These are phyloP conservation scores for Champsocephalus gunnari DNA, from an alignment of 2,797 vertebrate species.

Conservation along the genomic window DNA sequence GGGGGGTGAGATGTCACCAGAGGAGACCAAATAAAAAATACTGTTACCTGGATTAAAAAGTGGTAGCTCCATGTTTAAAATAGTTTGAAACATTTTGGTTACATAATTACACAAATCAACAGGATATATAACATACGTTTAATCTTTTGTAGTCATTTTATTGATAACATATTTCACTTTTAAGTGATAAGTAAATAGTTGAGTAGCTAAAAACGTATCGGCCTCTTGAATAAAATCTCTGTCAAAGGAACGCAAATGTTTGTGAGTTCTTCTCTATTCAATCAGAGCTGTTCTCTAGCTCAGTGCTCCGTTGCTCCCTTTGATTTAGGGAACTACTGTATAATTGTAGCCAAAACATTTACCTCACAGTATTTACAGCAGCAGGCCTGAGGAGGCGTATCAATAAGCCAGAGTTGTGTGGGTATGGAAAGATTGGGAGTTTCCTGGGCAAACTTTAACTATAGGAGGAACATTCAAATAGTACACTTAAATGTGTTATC, in stretches of 20 bases:
- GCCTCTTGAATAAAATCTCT: too few relatives aligned
- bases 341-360: conserved; percentile 47
- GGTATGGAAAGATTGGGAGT: conserved; percentile 33
- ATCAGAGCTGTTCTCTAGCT: not conserved
- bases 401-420: conserved; percentile 17
- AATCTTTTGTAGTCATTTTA: too few relatives aligned
- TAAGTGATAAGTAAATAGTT: too few relatives aligned
- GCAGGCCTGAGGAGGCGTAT: not conserved
- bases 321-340: conserved; percentile 36
- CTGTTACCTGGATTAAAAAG: too few relatives aligned
- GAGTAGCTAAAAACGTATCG: too few relatives aligned
- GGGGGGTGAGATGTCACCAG: too few relatives aligned
- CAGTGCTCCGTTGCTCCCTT: conserved; percentile 19
- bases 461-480: conserved; percentile 12
- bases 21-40: too few relatives aligned
- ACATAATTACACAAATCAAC: too few relatives aligned
- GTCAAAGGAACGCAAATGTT: conserved; percentile 21
- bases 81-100: too few relatives aligned
- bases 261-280: conserved; percentile 3
- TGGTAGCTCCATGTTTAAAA: too few relatives aligned
- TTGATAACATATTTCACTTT: too few relatives aligned
- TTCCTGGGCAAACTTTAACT: conserved; percentile 30
- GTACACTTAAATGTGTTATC: conserved; percentile 16
- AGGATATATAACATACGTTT: too few relatives aligned
- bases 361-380: conserved; percentile 24